Percentiles rank a stretch among this genome's conserved stretches.
Conservation (phyloP, 2,888 invertebrate genomes). For the Phortica okadai region DNA sequence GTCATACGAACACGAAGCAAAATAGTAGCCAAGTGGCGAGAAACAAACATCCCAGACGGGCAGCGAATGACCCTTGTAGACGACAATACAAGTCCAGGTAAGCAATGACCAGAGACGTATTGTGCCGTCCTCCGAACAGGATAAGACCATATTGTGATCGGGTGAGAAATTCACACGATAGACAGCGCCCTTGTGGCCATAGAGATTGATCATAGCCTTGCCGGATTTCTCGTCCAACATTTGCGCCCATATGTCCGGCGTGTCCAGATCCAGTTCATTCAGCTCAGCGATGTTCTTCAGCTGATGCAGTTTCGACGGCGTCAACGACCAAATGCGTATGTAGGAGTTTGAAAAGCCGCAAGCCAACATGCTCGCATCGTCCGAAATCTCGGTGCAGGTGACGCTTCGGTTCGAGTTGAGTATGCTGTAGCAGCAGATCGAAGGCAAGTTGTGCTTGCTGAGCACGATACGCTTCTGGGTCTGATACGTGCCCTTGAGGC, state of each 20-base stretch:
- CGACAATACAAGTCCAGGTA: conserved; percentile 57
- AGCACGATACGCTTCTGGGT: conserved; percentile 39
- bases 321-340: conserved; percentile 92
- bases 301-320: conserved; percentile 86
- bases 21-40: conserved; percentile 56
- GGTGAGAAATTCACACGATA: conserved; percentile 49
- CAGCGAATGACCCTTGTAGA: conserved; percentile 53
- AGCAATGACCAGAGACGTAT: conserved; percentile 57
- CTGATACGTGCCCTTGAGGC: neutral
- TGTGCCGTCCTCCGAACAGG: conserved; percentile 51
- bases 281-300: conserved; percentile 46
- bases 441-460: conserved; percentile 43
- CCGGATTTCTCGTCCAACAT: conserved; percentile 44
- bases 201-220: conserved; percentile 39
- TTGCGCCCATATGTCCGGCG: conserved; percentile 47
- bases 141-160: conserved; percentile 50
- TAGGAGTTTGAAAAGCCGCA: conserved; percentile 93
- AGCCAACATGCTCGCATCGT: conserved; percentile 44
- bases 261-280: conserved; percentile 39
- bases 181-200: conserved; percentile 53
- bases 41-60: conserved; percentile 48
- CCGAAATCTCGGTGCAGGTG: conserved; percentile 51
- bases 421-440: conserved; percentile 50
- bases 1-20: conserved; percentile 54
- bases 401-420: conserved; percentile 36